A percentile compares a stretch with the other conserved stretches of the same genome.
phyloP scores from a whole-genome alignment of 1,140 invertebrate species.

The Elysia chlorotica region DNA sequence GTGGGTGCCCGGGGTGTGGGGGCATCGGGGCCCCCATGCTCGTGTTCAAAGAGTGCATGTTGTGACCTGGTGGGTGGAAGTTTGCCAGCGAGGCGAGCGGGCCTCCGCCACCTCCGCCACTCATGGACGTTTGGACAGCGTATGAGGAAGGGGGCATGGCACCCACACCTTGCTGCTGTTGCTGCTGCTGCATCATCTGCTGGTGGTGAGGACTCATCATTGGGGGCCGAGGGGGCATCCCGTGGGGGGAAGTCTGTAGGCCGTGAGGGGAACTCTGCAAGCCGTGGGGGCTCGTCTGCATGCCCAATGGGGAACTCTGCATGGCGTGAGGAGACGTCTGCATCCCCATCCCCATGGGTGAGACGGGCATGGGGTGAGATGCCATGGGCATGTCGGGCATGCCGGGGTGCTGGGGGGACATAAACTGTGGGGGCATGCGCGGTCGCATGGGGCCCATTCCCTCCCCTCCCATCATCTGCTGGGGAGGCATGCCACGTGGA shows the following conservation, averaged over 20 bases:
- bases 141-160: conserved; percentile 15
- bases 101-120: conserved; percentile 12
- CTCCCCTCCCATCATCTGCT: conserved; percentile 11
- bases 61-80: conserved; percentile 25
- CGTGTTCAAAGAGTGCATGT: conserved; percentile 9
- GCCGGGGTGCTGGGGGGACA: conserved; percentile 18
- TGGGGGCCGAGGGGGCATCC: conserved; percentile 17
- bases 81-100: conserved; percentile 18
- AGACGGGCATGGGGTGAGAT: no score
- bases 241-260: conserved; percentile 15
- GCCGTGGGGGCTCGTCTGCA: conserved; percentile 12
- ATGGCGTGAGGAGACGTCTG: conserved; percentile 23
- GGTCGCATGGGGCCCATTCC: conserved; percentile 5
- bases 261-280: conserved; percentile 14
- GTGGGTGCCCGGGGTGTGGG: no score
- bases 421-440: conserved; percentile 4
- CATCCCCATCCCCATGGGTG: no score
- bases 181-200: conserved; percentile 26
- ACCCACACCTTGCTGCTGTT: no score
- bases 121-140: conserved; percentile 23
- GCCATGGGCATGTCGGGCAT: conserved; percentile 16
- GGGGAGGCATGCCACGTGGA: conserved; percentile 20
- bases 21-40: conserved; percentile 20
- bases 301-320: conserved; percentile 12
- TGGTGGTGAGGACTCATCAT: conserved; percentile 23